phyloP scores from a whole-genome alignment of 1,140 invertebrate species.

The Pseudomyrmex gracilis region DNA sequence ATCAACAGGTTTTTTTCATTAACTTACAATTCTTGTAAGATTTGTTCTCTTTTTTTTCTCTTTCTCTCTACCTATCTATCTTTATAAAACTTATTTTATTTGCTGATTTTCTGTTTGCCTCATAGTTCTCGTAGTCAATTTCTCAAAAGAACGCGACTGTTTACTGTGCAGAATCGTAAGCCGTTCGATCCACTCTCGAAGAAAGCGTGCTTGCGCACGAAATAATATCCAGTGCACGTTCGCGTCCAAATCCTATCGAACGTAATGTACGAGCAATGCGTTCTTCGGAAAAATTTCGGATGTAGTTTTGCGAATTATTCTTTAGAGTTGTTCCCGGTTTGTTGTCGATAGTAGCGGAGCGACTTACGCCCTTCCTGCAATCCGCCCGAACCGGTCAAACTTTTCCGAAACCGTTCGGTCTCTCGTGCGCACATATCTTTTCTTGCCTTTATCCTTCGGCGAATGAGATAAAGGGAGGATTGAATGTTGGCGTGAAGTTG shows the following conservation, averaged over 20 bases:
- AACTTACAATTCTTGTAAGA: no score
- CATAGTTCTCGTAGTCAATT: neutral
- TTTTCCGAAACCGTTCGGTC: neutral
- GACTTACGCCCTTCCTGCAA: slow-evolving; percentile 5
- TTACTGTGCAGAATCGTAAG: neutral
- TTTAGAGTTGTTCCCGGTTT: slow-evolving; percentile 13
- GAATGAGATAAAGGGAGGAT: neutral
- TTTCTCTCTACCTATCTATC: no score
- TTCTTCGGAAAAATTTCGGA: slow-evolving; percentile 24
- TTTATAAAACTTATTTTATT: neutral
- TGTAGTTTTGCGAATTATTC: slow-evolving; percentile 23
- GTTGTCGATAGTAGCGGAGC: slow-evolving; percentile 10
- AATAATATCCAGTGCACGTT: neutral
- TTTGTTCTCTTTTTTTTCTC: no score
- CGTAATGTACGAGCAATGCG: neutral
- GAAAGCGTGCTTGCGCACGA: neutral
- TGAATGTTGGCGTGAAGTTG: no score
- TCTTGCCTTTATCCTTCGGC: slow-evolving; percentile 19
- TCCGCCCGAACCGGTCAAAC: slow-evolving; percentile 45
- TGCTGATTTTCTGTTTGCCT: neutral
- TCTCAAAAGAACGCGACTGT: neutral
- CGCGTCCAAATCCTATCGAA: neutral
- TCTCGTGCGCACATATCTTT: slow-evolving; percentile 1
- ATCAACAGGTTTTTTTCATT: no score
- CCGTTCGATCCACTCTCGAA: neutral